Evolutionary conservation across 2,113 vertebrate genomes (phyloP), one percentile per base, ranked within the genome.

Genomic region (Mormyrus lacerda): DNA sequence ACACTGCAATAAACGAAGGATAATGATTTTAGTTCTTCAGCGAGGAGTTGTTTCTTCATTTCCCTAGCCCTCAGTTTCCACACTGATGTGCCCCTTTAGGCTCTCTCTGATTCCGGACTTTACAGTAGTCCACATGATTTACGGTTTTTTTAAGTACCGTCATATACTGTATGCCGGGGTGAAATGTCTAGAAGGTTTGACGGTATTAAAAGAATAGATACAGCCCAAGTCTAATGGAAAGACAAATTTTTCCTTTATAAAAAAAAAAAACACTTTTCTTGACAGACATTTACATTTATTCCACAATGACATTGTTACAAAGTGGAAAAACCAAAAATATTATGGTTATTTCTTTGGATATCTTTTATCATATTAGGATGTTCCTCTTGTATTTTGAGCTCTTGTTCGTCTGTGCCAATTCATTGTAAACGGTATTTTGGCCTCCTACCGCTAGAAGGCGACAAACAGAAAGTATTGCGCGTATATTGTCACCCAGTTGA

Each of bases 381-480:
- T 61, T 61, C 21, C 9, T 61, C 55, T 8, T 61, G 24, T 76
- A 3, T 76, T 35, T 76, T 76, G 13, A 7, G 69, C 13, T 76
- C 31, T 76, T 39, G 69, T 76, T 76, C 69, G 31, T 55, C 53
- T 21, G 53, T 55, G 21, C 55, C 0, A 61, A 69, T 69, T 31
- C 61, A 79, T 79, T 45, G 7, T 27, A 48, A 69, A 45, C 61
- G 61, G 11, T 24, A 7, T 8, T 31, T 82, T 61, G 44, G n/a
- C 83, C 85, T 91, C 90, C 87, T 17, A 0, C 55, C 94, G 45
- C 42, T 42, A 93, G 95, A 21, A 84, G 93, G 91, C 92, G 89
- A 42, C 65, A n/a, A 58, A 39, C 1, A 9, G 48, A 65, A 55
- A 39, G 47, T 48, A 4, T 47, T 13, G 0, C 5, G 4, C 35